Conservation (phyloP, 2,888 invertebrate species). For the Ennomos erosarius region DNA sequence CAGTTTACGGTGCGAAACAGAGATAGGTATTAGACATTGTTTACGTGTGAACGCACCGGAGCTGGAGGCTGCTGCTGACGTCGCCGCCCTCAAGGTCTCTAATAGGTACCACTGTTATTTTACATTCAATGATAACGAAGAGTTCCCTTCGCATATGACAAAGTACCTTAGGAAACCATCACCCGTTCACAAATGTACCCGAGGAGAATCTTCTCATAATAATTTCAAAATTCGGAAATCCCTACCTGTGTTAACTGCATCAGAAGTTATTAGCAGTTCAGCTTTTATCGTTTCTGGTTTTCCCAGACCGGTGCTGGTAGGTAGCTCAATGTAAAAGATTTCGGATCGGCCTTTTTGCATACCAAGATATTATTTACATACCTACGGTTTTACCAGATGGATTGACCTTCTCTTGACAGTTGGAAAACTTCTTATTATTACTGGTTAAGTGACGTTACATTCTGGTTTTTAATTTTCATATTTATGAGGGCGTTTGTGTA, state of each 20-base stretch:
- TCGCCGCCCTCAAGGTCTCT: constrained; percentile 59
- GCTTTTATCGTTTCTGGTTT: constrained; percentile 58
- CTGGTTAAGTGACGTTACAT: constrained; percentile 15
- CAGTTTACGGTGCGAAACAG: constrained; percentile 54
- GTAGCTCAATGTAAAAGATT: constrained; percentile 49
- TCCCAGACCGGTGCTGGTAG: constrained; percentile 48
- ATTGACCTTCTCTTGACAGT: constrained; percentile 50
- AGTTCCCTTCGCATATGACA: constrained; percentile 25
- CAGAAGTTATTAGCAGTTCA: constrained; percentile 46
- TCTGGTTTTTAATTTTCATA: constrained; percentile 16
- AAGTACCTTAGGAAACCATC: constrained; percentile 7
- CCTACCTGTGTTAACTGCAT: constrained; percentile 54
- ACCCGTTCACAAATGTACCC: constrained; percentile 11
- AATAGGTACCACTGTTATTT: constrained; percentile 10
- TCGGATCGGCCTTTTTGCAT: constrained; percentile 48
- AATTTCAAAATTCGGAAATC: constrained; percentile 49
- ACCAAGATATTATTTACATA: constrained; percentile 54
- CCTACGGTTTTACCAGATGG: constrained; percentile 65
- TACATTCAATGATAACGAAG: constrained; percentile 56
- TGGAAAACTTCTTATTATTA: constrained; percentile 42
- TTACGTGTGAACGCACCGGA: constrained; percentile 65
- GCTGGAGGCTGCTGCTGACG: constrained; percentile 52
- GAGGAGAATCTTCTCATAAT: constrained; percentile 13
- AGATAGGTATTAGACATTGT: constrained; percentile 56
- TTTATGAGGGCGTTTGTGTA: constrained; percentile 24